Evolutionary conservation across 2,888 invertebrate species (phyloP).

Genomic region (Phalangium opilio): DNA sequence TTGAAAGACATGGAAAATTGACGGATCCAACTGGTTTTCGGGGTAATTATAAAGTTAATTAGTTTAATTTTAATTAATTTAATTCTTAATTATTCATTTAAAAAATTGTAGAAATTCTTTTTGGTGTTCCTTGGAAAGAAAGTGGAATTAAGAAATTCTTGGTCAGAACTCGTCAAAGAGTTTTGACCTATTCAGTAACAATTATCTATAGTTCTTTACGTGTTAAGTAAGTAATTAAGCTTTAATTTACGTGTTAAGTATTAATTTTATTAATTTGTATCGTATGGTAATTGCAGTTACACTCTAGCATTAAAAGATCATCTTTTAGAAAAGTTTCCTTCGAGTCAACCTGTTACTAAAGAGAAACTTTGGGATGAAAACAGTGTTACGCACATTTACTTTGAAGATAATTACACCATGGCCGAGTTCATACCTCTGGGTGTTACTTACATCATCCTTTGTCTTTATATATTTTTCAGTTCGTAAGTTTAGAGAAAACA

Average conservation of each 20-base stretch:
- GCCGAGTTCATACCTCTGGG: constrained; percentile 68
- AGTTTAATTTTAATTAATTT: constrained; percentile 26
- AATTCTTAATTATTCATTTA: too few species aligned
- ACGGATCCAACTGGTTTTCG: constrained; percentile 15
- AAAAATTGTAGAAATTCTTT: constrained; percentile 67
- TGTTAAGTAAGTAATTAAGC: constrained; percentile 48
- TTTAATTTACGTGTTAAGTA: too few species aligned
- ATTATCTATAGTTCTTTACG: constrained; percentile 66
- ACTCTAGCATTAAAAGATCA: neutral
- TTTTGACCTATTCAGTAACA: constrained; percentile 78
- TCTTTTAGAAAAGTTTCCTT: constrained; percentile 5
- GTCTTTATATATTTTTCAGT: constrained; percentile 90
- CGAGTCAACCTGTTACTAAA: constrained; percentile 12
- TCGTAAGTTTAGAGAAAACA: too few species aligned
- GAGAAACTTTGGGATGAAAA: constrained; percentile 7
- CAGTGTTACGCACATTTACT: constrained; percentile 51
- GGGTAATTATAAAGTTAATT: constrained; percentile 9
- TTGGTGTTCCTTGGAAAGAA: constrained; percentile 78
- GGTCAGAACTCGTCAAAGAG: constrained; percentile 60
- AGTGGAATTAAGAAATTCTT: constrained; percentile 81
- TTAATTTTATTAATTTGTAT: too few species aligned
- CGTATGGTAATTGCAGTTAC: too few species aligned
- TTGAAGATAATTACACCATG: constrained; percentile 73
- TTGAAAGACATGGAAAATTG: constrained; percentile 50
- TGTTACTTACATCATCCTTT: constrained; percentile 67